Percentiles rank a stretch among this genome's conserved stretches.
Evolutionary conservation across 2,113 vertebrate species (phyloP).

Genomic region (Guaruba guarouba): DNA sequence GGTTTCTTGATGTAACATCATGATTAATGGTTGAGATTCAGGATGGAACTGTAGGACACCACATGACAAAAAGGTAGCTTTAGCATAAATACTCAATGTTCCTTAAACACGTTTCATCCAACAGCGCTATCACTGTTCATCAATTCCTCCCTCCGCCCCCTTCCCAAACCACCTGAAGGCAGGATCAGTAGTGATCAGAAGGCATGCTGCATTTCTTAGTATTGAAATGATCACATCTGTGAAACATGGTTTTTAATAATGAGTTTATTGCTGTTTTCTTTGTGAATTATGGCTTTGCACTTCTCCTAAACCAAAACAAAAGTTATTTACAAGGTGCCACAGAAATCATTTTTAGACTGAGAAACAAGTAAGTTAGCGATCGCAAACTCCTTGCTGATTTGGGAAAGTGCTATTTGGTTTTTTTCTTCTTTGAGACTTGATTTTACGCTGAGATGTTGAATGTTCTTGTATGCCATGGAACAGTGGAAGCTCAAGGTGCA

Average conservation of each 20-base stretch:
- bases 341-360: not conserved
- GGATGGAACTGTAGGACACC: not conserved
- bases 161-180: slow-evolving; percentile 14
- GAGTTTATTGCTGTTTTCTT: slow-evolving; percentile 10
- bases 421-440: not conserved
- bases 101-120: not conserved
- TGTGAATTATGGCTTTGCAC: not conserved
- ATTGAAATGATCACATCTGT: slow-evolving; percentile 1
- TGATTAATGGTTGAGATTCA: not conserved
- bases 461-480: not conserved
- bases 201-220: not conserved
- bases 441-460: not conserved
- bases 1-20: slow-evolving; percentile 17
- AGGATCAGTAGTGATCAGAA: slow-evolving; percentile 35
- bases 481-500: not conserved
- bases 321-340: not conserved
- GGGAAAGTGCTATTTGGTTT: not conserved
- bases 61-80: slow-evolving; percentile 28
- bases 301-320: slow-evolving; percentile 22
- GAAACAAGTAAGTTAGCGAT: not conserved
- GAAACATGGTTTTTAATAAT: slow-evolving; percentile 31
- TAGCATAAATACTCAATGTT: not conserved
- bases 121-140: not conserved
- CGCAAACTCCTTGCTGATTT: not conserved
- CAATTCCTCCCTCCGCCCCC: not conserved